Conservation (phyloP, 2,888 invertebrate genomes). For the Thera britannica region DNA sequence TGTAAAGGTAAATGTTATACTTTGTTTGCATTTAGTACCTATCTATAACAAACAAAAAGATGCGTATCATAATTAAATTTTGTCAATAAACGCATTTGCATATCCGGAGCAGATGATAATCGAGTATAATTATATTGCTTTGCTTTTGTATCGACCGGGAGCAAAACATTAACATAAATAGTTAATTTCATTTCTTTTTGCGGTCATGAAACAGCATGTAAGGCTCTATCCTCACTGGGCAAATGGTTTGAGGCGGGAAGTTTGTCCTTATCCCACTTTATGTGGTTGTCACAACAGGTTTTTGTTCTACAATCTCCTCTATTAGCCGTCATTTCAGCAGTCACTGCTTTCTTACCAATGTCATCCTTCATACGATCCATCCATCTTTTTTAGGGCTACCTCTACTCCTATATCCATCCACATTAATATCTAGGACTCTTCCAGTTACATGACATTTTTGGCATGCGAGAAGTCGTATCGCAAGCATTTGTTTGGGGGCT, state of each 20-base stretch:
- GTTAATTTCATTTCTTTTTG: slow-evolving; percentile 41
- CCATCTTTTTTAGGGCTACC: too few species aligned
- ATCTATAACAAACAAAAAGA: background rate
- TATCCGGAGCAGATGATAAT: slow-evolving; percentile 30
- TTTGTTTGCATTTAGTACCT: slow-evolving; percentile 13
- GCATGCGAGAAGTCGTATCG: too few species aligned
- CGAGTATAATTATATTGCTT: slow-evolving; percentile 30
- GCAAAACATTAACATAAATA: slow-evolving; percentile 44
- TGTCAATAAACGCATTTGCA: slow-evolving; percentile 25
- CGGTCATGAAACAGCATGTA: slow-evolving; percentile 40
- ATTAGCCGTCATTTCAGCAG: too few species aligned
- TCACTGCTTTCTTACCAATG: too few species aligned
- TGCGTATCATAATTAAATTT: slow-evolving; percentile 13
- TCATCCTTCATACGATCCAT: too few species aligned
- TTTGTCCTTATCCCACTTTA: too few species aligned
- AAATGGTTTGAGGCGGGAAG: background rate
- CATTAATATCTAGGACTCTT: too few species aligned
- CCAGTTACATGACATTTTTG: too few species aligned
- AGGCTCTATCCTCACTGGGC: slow-evolving; percentile 16
- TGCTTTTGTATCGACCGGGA: slow-evolving; percentile 43
- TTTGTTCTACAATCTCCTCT: too few species aligned
- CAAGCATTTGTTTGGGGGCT: too few species aligned
- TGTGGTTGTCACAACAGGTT: too few species aligned
- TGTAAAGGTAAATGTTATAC: slow-evolving; percentile 1
- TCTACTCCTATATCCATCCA: too few species aligned